A percentile compares a stretch with the other conserved stretches of the same genome.
Evolutionary conservation across 2,113 vertebrate species (phyloP).

Genomic region (Microtus pennsylvanicus): DNA sequence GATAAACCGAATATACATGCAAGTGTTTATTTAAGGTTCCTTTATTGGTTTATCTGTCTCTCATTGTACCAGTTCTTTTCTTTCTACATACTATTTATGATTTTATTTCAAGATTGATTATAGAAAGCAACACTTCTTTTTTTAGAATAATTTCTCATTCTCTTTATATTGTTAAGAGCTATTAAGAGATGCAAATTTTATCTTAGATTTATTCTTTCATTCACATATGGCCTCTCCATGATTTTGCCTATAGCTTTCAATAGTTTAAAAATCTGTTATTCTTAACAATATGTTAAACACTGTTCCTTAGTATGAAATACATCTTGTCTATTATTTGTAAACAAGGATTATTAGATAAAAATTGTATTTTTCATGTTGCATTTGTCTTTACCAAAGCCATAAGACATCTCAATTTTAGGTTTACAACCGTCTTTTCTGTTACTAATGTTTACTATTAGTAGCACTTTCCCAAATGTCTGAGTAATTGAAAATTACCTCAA

Average conservation of each 20-base stretch:
- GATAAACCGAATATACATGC: neutral
- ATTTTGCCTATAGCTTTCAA: neutral
- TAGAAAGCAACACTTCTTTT: neutral
- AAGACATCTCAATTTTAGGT: neutral
- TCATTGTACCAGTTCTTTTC: neutral
- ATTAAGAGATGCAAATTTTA: neutral
- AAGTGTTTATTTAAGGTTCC: neutral
- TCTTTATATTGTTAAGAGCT: neutral
- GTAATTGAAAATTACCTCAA: neutral
- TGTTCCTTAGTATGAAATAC: constrained; percentile 2
- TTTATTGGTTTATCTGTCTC: neutral
- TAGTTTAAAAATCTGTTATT: neutral
- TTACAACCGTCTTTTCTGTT: neutral
- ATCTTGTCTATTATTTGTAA: neutral
- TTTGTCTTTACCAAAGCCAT: neutral
- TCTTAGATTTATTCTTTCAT: neutral
- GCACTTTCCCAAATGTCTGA: neutral
- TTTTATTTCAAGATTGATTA: constrained; percentile 26
- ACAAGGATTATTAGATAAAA: neutral
- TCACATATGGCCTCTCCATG: neutral
- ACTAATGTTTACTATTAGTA: neutral
- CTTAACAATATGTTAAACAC: constrained; percentile 6
- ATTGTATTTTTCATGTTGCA: neutral
- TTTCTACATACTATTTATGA: neutral
- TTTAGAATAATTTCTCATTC: neutral